Percentiles rank a stretch among this genome's conserved stretches.
These are phyloP conservation scores for Antedon mediterranea DNA, from an alignment of 53 echinoderm and acorn worm genomes.

Conservation along the genomic window DNA sequence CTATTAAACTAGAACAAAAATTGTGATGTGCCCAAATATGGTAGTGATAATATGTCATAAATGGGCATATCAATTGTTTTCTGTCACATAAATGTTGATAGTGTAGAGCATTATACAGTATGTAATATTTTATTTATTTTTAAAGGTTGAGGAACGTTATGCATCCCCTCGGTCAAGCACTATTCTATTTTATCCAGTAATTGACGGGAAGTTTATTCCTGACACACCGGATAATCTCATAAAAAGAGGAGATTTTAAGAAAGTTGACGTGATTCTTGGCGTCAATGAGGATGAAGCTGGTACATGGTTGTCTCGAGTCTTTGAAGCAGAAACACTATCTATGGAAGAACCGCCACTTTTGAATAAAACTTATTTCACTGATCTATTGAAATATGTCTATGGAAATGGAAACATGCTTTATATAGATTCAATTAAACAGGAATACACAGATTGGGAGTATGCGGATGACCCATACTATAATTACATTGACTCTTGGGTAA, in stretches of 20 bases:
- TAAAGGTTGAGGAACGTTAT: not conserved
- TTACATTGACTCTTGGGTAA: constrained; percentile 22
- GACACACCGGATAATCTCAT: constrained; percentile 25
- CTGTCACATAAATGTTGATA: too few relatives aligned
- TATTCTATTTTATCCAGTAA: constrained; percentile 17
- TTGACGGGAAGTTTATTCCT: constrained; percentile 38
- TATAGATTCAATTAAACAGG: constrained; percentile 40
- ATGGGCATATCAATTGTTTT: too few relatives aligned
- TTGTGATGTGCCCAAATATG: too few relatives aligned
- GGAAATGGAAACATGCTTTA: constrained; percentile 26
- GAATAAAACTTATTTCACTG: not conserved
- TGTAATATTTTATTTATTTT: too few relatives aligned
- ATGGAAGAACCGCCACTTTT: not conserved
- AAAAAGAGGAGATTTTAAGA: constrained; percentile 22
- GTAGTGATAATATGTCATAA: too few relatives aligned
- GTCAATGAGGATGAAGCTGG: constrained; percentile 42
- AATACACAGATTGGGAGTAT: constrained; percentile 36
- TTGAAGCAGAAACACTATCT: not conserved
- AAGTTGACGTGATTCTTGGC: constrained; percentile 31
- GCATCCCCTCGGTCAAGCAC: not conserved
- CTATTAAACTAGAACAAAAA: too few relatives aligned
- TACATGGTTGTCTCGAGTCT: not conserved
- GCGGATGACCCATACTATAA: constrained; percentile 19
- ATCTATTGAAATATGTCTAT: not conserved
- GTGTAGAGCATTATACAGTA: too few relatives aligned